These are phyloP conservation scores for Chiridota heheva DNA, from an alignment of 35 echinoderm and acorn worm species.

Conservation along the genomic window DNA sequence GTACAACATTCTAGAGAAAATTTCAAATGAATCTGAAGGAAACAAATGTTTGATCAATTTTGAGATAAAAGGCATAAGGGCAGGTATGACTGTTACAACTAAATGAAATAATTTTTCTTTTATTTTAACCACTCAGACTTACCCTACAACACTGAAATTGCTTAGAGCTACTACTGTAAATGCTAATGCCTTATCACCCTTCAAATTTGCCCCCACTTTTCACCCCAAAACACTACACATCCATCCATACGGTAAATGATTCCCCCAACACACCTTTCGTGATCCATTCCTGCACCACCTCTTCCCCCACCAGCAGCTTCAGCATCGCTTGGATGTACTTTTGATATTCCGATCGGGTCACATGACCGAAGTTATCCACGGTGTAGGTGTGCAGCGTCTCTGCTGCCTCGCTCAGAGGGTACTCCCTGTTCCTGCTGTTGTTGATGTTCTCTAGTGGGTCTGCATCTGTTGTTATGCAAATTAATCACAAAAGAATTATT, in stretches of 20 bases:
- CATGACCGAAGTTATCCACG: conserved; percentile 79
- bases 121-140: too few species aligned
- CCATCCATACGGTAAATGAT: not conserved
- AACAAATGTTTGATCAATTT: too few species aligned
- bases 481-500: too few species aligned
- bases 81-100: too few species aligned
- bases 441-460: conserved; percentile 21
- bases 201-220: not conserved
- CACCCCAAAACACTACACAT: not conserved
- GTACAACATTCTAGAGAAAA: too few species aligned
- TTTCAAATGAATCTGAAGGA: too few species aligned
- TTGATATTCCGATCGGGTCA: conserved; percentile 61
- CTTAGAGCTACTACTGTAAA: not conserved
- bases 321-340: conserved; percentile 84
- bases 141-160: too few species aligned
- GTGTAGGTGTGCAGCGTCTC: conserved; percentile 83
- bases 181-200: not conserved
- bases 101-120: too few species aligned
- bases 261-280: conserved; percentile 44
- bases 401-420: conserved; percentile 62
- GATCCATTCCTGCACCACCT: conserved; percentile 50
- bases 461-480: too few species aligned
- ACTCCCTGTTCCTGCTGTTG: conserved; percentile 12
- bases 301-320: conserved; percentile 85
- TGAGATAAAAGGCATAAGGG: too few species aligned